Conservation (phyloP, 2,797 vertebrate genomes). For the Lacerta agilis region DNA sequence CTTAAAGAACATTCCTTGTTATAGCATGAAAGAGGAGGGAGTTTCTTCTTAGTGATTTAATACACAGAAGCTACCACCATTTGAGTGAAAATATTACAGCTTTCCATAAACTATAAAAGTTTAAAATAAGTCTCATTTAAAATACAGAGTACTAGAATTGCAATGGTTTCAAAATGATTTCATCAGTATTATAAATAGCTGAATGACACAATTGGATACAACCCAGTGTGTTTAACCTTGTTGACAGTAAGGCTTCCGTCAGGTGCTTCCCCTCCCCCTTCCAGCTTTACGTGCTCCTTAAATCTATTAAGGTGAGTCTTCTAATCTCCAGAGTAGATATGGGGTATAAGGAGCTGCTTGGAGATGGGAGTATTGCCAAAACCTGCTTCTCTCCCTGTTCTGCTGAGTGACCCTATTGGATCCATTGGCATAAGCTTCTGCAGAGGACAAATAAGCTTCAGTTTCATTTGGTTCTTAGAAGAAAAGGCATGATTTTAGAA, state of each 20-base stretch:
- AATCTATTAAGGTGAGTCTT: too few species aligned
- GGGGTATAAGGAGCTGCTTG: too few species aligned
- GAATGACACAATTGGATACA: too few species aligned
- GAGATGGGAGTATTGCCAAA: too few species aligned
- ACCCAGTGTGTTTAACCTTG: too few species aligned
- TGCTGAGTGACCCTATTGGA: background rate
- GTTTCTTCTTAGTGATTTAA: background rate
- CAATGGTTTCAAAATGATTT: background rate
- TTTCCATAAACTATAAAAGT: too few species aligned
- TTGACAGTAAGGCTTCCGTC: too few species aligned
- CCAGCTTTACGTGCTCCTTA: too few species aligned
- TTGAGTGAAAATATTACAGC: too few species aligned
- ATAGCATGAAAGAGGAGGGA: too few species aligned
- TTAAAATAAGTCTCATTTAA: background rate
- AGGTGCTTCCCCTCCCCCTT: too few species aligned
- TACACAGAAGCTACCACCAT: background rate
- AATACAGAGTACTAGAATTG: background rate
- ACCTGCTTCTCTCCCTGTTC: background rate
- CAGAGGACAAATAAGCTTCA: background rate
- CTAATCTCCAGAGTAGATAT: too few species aligned
- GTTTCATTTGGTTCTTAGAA: background rate
- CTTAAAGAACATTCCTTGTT: background rate
- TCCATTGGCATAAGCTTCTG: background rate
- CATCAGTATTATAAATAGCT: background rate
- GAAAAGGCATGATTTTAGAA: background rate